Evolutionary conservation across 1,140 invertebrate species (phyloP), one percentile per base, ranked within the genome.

Genomic region (Halictus rubicundus): DNA sequence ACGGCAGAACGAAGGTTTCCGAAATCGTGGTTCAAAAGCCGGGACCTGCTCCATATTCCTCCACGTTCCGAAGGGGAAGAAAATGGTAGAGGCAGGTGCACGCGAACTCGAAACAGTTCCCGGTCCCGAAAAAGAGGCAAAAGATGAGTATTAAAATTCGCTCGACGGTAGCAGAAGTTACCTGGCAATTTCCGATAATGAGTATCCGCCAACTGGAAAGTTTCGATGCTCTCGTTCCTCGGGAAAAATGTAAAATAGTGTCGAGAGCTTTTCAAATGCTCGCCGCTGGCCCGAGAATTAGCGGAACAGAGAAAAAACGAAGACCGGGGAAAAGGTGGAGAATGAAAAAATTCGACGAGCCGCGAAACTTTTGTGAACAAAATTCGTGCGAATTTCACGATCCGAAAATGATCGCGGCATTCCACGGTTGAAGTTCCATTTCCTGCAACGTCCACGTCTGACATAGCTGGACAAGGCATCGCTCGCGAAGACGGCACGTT

Each of bases 171-270:
- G 25, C 16, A 3, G 12, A 59, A 76, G 27, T 66, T 65, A 16
- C 23, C 19, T 21, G 6, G 25, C 61, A 72, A 72, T 61, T 32
- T 32, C 37, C 63, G 32, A 65, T 75, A 75, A 75, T 57, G 61
- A 75, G 61, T n/a, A 65, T 54, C 12, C 64, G 12, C 8, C 37
- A 42, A 25, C 23, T 16, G 23, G 25, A 61, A 60, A 42, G 16
- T 32, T 16, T 16, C 12, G 8, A 32, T 68, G 64, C 57, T 46
- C 73, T 25, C 46, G n/a, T 68, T 59, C 7, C 37, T 25, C 49
- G 5, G 12, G 10, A 59, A 68, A n/a, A 14, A 27, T 32, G 25
- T 9, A 46, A 32, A 32, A 21, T 32, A 10, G 14, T 23, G 32
- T 25, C 27, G 61, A 32, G 49, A 39, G 27, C 32, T 32, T 42